Evolutionary conservation across 2,113 vertebrate genomes (phyloP).

Genomic region (Dinomys branickii): DNA sequence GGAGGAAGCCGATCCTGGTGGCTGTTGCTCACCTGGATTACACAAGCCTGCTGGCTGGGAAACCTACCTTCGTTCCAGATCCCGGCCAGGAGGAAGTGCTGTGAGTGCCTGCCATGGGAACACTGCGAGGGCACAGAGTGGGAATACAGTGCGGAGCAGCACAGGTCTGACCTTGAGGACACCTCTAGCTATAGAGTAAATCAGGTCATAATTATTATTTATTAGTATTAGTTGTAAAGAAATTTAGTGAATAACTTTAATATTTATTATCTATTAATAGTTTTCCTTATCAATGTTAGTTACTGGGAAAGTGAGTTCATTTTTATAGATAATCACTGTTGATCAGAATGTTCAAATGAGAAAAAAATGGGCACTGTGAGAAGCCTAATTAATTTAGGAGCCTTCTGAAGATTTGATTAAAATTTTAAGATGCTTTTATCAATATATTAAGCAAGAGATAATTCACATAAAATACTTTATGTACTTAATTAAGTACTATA

Average conservation of each 20-base stretch:
- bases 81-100: too few species aligned
- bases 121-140: too few species aligned
- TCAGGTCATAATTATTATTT: background rate
- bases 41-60: background rate
- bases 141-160: too few species aligned
- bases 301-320: background rate
- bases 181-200: background rate
- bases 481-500: background rate
- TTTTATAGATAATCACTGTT: background rate
- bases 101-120: too few species aligned
- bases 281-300: background rate
- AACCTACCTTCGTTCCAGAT: background rate
- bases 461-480: background rate
- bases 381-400: background rate
- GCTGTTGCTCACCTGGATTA: background rate
- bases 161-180: background rate
- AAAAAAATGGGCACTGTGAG: background rate
- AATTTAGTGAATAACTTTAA: background rate
- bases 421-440: background rate
- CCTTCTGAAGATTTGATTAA: background rate
- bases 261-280: background rate
- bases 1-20: background rate
- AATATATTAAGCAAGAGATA: background rate
- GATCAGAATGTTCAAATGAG: constrained; percentile 2
- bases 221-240: background rate